Evolutionary conservation across 2,113 vertebrate genomes (phyloP).

Genomic region (Rousettus leschenaultii): DNA sequence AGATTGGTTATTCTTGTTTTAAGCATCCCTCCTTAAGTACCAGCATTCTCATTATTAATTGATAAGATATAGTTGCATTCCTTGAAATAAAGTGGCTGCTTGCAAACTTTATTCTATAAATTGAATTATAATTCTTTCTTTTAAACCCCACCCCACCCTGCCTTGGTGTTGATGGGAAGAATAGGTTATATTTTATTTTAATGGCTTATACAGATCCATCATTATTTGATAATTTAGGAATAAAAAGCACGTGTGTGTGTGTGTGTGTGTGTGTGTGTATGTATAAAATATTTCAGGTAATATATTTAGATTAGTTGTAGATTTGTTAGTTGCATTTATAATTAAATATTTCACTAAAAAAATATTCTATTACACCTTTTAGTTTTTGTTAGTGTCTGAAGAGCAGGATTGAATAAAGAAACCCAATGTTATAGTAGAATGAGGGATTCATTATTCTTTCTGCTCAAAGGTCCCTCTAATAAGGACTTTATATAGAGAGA

Average conservation of each 20-base stretch:
- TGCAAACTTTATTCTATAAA: background rate
- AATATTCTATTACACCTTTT: slow-evolving; percentile 6
- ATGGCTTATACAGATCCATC: background rate
- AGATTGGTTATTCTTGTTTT: background rate
- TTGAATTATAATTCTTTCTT: background rate
- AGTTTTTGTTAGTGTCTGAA: slow-evolving; percentile 3
- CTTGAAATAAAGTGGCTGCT: background rate
- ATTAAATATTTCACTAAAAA: slow-evolving; percentile 36
- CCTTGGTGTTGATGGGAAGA: background rate
- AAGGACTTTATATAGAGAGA: background rate
- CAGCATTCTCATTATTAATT: background rate
- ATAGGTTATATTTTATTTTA: slow-evolving; percentile 4
- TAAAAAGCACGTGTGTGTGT: background rate
- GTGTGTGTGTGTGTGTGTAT: no score
- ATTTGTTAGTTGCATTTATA: slow-evolving; percentile 1
- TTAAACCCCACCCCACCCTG: background rate
- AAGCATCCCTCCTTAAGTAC: background rate
- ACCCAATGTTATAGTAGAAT: background rate
- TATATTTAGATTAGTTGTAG: background rate
- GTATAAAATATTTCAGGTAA: background rate
- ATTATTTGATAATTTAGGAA: slow-evolving; percentile 22
- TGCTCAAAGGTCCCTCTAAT: background rate
- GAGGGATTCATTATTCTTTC: background rate
- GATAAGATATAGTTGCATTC: background rate
- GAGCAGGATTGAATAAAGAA: background rate